Conservation (phyloP, 2,113 vertebrate genomes). For the Sialia sialis region DNA sequence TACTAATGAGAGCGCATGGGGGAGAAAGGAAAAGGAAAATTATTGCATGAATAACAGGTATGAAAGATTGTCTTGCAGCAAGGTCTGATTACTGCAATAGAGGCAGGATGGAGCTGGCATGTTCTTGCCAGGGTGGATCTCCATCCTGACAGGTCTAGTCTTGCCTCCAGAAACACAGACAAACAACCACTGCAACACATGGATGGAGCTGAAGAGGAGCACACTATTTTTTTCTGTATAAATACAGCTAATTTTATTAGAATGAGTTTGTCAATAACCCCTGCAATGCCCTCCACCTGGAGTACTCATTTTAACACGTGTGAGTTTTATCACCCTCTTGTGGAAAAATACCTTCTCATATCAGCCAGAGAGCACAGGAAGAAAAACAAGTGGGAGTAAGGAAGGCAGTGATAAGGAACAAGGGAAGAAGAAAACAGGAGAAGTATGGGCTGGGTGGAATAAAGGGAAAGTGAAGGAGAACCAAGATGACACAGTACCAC, state of each 20-base stretch:
- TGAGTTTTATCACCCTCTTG: slow-evolving; percentile 53
- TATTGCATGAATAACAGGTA: background rate
- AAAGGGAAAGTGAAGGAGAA: background rate
- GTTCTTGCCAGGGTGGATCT: background rate
- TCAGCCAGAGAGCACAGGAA: background rate
- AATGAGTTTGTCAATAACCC: background rate
- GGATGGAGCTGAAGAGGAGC: background rate
- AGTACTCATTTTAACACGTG: background rate
- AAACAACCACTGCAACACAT: background rate
- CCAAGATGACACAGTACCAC: background rate
- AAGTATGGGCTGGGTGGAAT: background rate
- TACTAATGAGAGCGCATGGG: rapidly evolving
- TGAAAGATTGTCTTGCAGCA: background rate
- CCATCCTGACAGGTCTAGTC: background rate
- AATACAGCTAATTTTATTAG: background rate
- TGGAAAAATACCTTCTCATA: slow-evolving; percentile 25
- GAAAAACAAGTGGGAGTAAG: background rate
- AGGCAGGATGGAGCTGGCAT: background rate
- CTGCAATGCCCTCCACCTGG: background rate
- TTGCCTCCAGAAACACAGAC: background rate
- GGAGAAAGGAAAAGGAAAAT: background rate
- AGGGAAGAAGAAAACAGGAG: background rate
- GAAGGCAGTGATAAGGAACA: background rate
- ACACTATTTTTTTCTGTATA: background rate
- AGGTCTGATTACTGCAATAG: background rate